phyloP scores from a whole-genome alignment of 2,797 vertebrate species.

The Petrocephalus sullivani region DNA sequence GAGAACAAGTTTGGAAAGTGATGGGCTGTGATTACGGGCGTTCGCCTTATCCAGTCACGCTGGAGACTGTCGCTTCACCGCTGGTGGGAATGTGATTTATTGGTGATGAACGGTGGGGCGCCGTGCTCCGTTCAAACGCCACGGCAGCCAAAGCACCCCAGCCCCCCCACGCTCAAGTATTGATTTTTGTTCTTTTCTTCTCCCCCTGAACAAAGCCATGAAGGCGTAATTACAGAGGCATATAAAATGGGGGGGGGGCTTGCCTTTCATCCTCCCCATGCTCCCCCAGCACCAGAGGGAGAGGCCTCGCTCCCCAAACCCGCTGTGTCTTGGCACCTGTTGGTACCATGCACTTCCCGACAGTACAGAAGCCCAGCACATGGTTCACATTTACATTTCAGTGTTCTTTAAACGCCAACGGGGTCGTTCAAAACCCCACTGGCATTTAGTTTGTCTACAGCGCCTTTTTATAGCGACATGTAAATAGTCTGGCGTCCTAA shows the following conservation, averaged over 20 bases:
- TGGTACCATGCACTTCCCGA: not conserved
- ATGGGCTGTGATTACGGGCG: not conserved
- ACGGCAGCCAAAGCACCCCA: not conserved
- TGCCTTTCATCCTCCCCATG: not conserved
- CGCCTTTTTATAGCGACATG: not conserved
- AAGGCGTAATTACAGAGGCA: not conserved
- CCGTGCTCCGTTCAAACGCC: not conserved
- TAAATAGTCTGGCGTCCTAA: not conserved
- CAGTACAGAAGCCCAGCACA: not conserved
- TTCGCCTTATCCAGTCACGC: not conserved
- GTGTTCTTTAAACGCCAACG: not conserved
- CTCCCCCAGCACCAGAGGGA: not conserved
- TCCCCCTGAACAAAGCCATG: not conserved
- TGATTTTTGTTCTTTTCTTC: not conserved
- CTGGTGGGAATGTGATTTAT: slow-evolving; percentile 9
- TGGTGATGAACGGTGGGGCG: not conserved
- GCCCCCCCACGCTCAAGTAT: not conserved
- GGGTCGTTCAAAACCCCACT: not conserved
- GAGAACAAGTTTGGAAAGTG: not conserved
- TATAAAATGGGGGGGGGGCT: not conserved
- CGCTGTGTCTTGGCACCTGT: not conserved
- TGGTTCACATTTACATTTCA: not conserved
- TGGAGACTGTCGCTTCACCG: not conserved
- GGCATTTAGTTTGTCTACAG: not conserved
- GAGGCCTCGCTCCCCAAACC: not conserved